Evolutionary conservation across 2,113 vertebrate species (phyloP).

Genomic region (Austrofundulus limnaeus): DNA sequence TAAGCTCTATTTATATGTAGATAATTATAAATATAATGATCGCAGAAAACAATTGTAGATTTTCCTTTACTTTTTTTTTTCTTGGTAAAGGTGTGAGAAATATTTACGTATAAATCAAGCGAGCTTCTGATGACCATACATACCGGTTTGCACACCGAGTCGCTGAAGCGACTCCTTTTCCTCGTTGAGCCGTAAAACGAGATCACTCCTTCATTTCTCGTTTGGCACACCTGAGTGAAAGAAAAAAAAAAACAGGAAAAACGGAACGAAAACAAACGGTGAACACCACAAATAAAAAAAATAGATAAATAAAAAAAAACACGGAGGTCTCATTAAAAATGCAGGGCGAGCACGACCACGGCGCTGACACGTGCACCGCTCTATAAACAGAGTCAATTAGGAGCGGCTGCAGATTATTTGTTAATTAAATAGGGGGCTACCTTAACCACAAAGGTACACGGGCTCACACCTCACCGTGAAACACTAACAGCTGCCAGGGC

Average conservation of each 20-base stretch:
- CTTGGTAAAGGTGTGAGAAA: not conserved
- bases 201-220: not conserved
- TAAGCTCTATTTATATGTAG: constrained; percentile 6
- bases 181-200: not conserved
- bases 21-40: not conserved
- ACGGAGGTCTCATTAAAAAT: constrained; percentile 45
- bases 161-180: not conserved
- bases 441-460: constrained; percentile 68
- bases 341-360: constrained; percentile 56
- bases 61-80: not conserved
- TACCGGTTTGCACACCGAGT: not conserved
- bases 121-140: too few relatives aligned
- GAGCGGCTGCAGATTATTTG: constrained; percentile 79
- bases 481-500: constrained; percentile 81
- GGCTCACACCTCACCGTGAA: constrained; percentile 73
- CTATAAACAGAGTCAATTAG: constrained; percentile 77
- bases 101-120: not conserved
- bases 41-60: not conserved
- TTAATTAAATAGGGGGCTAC: constrained; percentile 82
- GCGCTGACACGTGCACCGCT: constrained; percentile 55
- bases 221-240: constrained; percentile 7
- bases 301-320: too few relatives aligned
- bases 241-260: constrained; percentile 3
- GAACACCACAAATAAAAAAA: constrained; percentile 22
- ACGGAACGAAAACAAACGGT: too few relatives aligned